Percentiles rank a stretch among this genome's conserved stretches.
These are phyloP conservation scores for Metaphire vulgaris DNA, from an alignment of 1,140 invertebrate species.

Conservation along the genomic window DNA sequence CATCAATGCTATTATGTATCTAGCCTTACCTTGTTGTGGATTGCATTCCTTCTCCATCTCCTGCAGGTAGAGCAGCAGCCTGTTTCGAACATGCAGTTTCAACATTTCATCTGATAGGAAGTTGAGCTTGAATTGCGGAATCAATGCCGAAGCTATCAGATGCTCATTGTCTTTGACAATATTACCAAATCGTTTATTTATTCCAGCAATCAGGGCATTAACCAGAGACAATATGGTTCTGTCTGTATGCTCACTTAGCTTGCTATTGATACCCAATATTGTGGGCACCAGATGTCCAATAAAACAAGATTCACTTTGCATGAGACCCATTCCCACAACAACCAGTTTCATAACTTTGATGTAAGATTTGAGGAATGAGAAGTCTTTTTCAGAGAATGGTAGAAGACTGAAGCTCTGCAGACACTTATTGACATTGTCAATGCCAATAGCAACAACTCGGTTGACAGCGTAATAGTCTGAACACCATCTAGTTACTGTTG, in stretches of 20 bases:
- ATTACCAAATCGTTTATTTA: constrained; percentile 3
- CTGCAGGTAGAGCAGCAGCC: neutral
- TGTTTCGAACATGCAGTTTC: neutral
- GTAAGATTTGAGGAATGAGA: too few relatives aligned
- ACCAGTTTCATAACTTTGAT: too few relatives aligned
- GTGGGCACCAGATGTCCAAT: too few relatives aligned
- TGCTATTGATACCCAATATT: neutral
- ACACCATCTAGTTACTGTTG: neutral
- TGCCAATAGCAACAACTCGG: neutral
- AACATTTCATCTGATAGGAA: neutral
- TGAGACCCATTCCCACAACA: too few relatives aligned
- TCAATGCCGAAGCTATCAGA: neutral
- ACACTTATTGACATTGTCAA: neutral
- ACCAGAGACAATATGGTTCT: neutral
- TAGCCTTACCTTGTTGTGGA: too few relatives aligned
- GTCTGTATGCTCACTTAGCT: neutral
- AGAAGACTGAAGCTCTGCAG: too few relatives aligned
- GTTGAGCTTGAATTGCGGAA: constrained; percentile 1
- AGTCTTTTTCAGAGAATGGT: too few relatives aligned
- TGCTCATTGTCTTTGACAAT: neutral
- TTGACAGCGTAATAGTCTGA: neutral
- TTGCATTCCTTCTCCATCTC: neutral
- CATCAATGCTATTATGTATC: too few relatives aligned
- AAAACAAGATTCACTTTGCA: too few relatives aligned
- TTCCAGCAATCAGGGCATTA: neutral